Evolutionary conservation across 1,140 invertebrate genomes (phyloP).

Genomic region (Drosophila burlai): DNA sequence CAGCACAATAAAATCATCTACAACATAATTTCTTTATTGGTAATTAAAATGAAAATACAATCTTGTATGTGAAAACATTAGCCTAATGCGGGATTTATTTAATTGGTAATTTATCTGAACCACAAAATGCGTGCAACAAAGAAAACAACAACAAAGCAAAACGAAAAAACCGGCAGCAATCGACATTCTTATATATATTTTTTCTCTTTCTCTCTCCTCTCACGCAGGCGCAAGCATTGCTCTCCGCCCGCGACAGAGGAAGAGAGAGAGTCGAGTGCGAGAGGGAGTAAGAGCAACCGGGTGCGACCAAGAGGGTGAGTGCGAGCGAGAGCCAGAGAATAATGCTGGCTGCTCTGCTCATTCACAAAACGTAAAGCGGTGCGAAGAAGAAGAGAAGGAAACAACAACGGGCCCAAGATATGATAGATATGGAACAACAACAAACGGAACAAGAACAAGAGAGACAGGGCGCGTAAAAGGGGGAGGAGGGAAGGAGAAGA

Average conservation of each 20-base stretch:
- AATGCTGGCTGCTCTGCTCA: constrained; percentile 58
- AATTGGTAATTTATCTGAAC: constrained; percentile 25
- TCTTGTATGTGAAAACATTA: neutral
- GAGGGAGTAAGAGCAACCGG: constrained; percentile 14
- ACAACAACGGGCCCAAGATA: constrained; percentile 70
- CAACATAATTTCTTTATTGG: neutral
- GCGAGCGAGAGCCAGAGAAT: constrained; percentile 24
- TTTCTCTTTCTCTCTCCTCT: constrained; percentile 18
- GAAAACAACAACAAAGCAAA: constrained; percentile 17
- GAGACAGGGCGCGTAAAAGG: constrained; percentile 26
- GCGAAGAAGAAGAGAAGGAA: constrained; percentile 24
- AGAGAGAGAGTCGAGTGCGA: neutral
- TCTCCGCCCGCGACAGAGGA: constrained; percentile 9
- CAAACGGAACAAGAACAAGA: constrained; percentile 44
- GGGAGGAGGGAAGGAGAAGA: constrained; percentile 23
- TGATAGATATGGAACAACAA: constrained; percentile 80
- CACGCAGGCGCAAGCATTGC: constrained; percentile 24
- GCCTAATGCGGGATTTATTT: constrained; percentile 14
- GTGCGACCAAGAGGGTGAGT: constrained; percentile 23
- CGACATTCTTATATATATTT: constrained; percentile 34
- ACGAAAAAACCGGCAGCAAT: constrained; percentile 36
- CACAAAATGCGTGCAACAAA: constrained; percentile 29
- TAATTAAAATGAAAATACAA: neutral
- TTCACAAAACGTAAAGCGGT: constrained; percentile 67
- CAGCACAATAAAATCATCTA: too few species aligned